Percentiles rank a stretch among this genome's conserved stretches.
These are phyloP conservation scores for Micronycteris hirsuta DNA, from an alignment of 2,113 vertebrate genomes.

Conservation along the genomic window DNA sequence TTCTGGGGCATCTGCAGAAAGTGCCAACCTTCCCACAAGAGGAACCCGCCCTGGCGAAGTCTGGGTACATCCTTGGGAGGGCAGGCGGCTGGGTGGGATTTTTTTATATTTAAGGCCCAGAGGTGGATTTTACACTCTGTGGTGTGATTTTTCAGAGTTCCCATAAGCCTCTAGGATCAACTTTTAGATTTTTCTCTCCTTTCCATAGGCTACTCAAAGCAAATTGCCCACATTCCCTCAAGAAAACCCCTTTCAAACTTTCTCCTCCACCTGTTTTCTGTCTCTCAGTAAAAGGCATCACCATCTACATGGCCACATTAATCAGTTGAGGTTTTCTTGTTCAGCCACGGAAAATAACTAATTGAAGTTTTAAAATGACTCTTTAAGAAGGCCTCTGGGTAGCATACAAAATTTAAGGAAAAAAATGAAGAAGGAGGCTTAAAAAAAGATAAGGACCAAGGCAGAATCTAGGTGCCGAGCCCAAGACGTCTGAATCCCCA, in stretches of 20 bases:
- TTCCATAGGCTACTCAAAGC: background rate
- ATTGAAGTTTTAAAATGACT: background rate
- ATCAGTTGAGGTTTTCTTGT: background rate
- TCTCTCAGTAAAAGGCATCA: background rate
- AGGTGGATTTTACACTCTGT: background rate
- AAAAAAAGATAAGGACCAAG: background rate
- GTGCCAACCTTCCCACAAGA: background rate
- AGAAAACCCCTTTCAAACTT: background rate
- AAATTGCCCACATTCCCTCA: background rate
- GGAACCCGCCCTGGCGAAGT: background rate
- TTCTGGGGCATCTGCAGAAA: background rate
- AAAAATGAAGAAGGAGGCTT: background rate
- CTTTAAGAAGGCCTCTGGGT: background rate
- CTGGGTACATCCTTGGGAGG: background rate
- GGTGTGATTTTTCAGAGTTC: slow-evolving; percentile 22
- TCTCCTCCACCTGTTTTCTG: background rate
- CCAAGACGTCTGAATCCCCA: background rate
- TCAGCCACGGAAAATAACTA: background rate
- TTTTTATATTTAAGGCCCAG: slow-evolving; percentile 13
- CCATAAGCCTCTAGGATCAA: background rate
- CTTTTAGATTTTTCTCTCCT: background rate
- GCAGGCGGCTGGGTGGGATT: background rate
- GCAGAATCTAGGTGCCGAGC: background rate
- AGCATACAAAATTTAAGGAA: background rate
- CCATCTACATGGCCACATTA: background rate